Conservation (phyloP, 2,797 vertebrate species). For the Lophotriccus pileatus region DNA sequence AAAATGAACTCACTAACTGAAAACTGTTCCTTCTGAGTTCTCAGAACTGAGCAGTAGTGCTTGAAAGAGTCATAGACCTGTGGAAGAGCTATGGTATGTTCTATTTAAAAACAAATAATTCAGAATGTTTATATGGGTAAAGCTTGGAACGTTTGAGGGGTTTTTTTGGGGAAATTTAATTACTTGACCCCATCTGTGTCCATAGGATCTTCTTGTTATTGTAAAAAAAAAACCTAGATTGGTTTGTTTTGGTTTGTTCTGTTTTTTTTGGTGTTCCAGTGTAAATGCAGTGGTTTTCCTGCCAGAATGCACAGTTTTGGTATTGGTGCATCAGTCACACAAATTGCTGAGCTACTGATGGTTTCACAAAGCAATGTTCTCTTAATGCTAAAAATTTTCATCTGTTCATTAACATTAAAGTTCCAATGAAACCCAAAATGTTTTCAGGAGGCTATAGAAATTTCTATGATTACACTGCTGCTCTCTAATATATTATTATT, state of each 20-base stretch:
- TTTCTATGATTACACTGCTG: neutral
- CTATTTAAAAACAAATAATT: neutral
- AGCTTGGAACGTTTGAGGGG: accelerated
- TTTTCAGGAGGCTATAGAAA: neutral
- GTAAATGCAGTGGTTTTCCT: neutral
- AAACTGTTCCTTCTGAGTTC: neutral
- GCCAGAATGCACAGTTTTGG: neutral
- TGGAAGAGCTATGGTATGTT: neutral
- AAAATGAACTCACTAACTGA: neutral
- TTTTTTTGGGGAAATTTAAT: neutral
- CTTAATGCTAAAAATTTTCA: neutral
- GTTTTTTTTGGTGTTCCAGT: neutral
- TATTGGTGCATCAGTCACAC: neutral
- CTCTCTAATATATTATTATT: neutral
- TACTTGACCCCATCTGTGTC: neutral
- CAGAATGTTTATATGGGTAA: neutral
- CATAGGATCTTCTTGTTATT: neutral
- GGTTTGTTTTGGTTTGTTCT: neutral
- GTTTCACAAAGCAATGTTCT: neutral
- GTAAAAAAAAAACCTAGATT: neutral
- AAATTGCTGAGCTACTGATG: neutral
- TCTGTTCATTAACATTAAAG: neutral
- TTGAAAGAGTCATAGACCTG: neutral
- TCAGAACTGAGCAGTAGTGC: neutral
- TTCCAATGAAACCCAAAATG: neutral